These are phyloP conservation scores for Gastrophryne carolinensis DNA, from an alignment of 2,797 vertebrate genomes.

Conservation along the genomic window DNA sequence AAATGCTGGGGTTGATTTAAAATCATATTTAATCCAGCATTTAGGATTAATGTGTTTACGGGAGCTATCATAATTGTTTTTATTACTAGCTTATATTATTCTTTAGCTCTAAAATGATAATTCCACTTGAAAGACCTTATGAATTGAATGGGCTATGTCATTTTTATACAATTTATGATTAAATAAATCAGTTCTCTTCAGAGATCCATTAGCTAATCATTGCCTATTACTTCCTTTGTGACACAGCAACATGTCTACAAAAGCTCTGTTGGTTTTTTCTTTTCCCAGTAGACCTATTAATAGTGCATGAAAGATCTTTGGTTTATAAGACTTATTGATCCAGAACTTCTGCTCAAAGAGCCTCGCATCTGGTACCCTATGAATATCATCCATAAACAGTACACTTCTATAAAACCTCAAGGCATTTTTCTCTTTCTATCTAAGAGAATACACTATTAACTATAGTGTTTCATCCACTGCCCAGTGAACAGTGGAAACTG, in stretches of 20 bases:
- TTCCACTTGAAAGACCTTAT: not conserved
- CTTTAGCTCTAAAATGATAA: too few species aligned
- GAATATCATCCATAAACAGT: not conserved
- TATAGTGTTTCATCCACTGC: not conserved
- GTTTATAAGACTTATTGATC: conserved; percentile 23
- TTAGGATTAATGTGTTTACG: too few species aligned
- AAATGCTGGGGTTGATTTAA: too few species aligned
- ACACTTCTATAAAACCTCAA: not conserved
- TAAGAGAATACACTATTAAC: not conserved
- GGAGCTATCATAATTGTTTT: too few species aligned
- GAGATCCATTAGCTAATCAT: conserved; percentile 40
- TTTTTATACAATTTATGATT: not conserved
- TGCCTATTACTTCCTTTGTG: conserved; percentile 19
- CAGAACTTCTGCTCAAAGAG: not conserved
- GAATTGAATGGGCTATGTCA: not conserved
- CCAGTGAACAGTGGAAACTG: not conserved
- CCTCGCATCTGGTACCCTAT: conserved; percentile 10
- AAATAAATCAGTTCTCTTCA: not conserved
- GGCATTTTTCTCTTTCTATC: not conserved
- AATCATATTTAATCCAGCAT: too few species aligned
- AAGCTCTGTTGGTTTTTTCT: not conserved
- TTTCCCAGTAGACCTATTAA: not conserved
- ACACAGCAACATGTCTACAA: conserved; percentile 15
- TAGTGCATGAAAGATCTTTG: conserved; percentile 6
- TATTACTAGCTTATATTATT: too few species aligned